Conservation (phyloP, 1,140 invertebrate genomes). For the Neodiprion pinetum region DNA sequence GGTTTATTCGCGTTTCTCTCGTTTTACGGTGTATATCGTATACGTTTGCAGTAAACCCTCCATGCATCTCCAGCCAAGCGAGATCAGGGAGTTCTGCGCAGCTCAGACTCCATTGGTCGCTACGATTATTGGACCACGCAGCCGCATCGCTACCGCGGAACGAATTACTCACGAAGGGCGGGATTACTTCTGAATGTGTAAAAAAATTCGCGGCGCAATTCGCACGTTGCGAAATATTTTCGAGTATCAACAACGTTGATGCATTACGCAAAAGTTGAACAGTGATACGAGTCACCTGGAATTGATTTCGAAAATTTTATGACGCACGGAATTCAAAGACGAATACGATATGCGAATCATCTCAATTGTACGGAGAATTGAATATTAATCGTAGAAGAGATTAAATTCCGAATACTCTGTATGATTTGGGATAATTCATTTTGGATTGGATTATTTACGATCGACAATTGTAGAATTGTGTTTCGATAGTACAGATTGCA, state of each 20-base stretch:
- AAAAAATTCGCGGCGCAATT: not conserved
- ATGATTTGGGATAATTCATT: no score
- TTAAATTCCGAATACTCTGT: no score
- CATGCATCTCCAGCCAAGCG: constrained; percentile 16
- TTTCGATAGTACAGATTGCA: no score
- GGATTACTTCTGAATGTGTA: constrained; percentile 25
- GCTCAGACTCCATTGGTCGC: constrained; percentile 46
- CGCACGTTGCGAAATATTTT: not conserved
- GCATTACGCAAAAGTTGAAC: not conserved
- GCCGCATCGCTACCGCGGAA: constrained; percentile 38
- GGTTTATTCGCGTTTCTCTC: not conserved
- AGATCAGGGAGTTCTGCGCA: constrained; percentile 27
- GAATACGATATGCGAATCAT: no score
- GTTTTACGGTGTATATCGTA: not conserved
- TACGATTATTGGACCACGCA: constrained; percentile 45
- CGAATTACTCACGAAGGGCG: constrained; percentile 45
- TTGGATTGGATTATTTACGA: no score
- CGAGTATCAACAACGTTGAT: not conserved
- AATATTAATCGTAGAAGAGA: no score
- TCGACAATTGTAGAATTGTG: no score
- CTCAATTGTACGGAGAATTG: no score
- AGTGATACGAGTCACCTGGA: not conserved
- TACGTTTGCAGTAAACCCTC: constrained; percentile 34
- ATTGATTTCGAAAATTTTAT: not conserved
- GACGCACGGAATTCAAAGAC: no score